phyloP scores from a whole-genome alignment of 2,797 vertebrate genomes.

The Falco rusticolus region DNA sequence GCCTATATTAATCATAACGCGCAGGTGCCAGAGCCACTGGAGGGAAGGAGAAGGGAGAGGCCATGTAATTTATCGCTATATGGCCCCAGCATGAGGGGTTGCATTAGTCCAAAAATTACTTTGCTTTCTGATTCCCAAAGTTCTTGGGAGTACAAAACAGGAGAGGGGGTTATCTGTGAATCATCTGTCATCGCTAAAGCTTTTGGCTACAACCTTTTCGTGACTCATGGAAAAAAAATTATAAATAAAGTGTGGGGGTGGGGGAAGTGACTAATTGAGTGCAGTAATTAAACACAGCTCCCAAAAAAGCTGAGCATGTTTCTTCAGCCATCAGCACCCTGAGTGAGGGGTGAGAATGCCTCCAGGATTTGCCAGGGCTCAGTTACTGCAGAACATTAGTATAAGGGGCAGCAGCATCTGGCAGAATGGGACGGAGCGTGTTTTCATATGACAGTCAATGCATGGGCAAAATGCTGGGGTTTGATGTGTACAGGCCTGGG shows the following conservation, averaged over 20 bases:
- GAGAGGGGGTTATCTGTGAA: slow-evolving; percentile 37
- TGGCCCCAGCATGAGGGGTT: background rate
- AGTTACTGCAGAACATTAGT: background rate
- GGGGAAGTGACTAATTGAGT: slow-evolving; percentile 46
- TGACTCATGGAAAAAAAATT: background rate
- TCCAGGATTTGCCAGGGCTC: background rate
- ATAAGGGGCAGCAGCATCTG: background rate
- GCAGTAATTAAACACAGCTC: slow-evolving; percentile 38
- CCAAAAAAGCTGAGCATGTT: background rate
- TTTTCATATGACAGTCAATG: background rate
- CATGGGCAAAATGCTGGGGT: rapidly evolving
- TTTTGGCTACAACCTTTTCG: slow-evolving; percentile 41
- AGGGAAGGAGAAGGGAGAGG: slow-evolving; percentile 4
- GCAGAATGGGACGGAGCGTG: background rate
- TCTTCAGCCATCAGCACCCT: slow-evolving; percentile 7
- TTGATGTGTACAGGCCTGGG: background rate
- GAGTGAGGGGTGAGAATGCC: background rate
- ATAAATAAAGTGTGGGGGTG: slow-evolving; percentile 40
- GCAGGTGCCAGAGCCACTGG: slow-evolving; percentile 2
- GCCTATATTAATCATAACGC: background rate
- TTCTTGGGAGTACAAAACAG: slow-evolving; percentile 7
- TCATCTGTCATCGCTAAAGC: slow-evolving; percentile 38
- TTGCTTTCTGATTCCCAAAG: slow-evolving; percentile 30
- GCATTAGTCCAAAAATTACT: slow-evolving; percentile 40
- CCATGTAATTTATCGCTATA: background rate